phyloP scores from a whole-genome alignment of 2,888 invertebrate species.

The Myopa tessellatipennis region DNA sequence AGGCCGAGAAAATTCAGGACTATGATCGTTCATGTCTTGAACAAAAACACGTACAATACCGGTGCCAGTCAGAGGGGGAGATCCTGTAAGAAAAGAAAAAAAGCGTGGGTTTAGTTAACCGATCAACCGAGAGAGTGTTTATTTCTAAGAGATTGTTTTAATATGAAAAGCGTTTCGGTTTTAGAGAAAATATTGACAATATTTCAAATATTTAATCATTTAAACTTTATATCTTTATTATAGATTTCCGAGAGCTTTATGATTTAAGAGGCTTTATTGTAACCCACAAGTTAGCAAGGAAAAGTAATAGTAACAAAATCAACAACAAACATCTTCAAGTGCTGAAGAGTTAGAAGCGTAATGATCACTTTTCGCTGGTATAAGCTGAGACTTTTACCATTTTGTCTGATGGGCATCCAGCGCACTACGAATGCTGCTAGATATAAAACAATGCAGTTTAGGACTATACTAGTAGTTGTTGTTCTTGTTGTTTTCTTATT shows the following conservation, averaged over 20 bases:
- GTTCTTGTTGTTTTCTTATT: constrained; percentile 31
- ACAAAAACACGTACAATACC: constrained; percentile 90
- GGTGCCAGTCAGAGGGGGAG: constrained; percentile 91
- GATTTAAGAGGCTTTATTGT: too few relatives aligned
- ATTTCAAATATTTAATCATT: too few relatives aligned
- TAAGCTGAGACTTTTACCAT: not conserved
- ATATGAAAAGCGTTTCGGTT: not conserved
- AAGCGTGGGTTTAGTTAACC: too few relatives aligned
- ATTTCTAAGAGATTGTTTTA: not conserved
- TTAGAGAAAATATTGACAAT: too few relatives aligned
- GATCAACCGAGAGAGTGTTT: too few relatives aligned
- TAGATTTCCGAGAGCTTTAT: too few relatives aligned
- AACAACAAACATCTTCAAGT: not conserved
- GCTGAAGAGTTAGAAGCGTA: not conserved
- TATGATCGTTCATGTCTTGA: constrained; percentile 94
- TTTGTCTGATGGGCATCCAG: too few relatives aligned
- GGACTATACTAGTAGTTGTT: too few relatives aligned
- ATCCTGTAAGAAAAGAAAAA: constrained; percentile 74
- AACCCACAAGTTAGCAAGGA: too few relatives aligned
- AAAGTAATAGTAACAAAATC: not conserved
- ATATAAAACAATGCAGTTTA: too few relatives aligned
- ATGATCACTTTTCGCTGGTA: not conserved
- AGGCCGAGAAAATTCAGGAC: constrained; percentile 86
- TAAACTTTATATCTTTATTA: too few relatives aligned
- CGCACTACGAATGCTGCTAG: too few relatives aligned